These are phyloP conservation scores for Ambastaia sidthimunki DNA, from an alignment of 2,797 vertebrate species.

Conservation along the genomic window DNA sequence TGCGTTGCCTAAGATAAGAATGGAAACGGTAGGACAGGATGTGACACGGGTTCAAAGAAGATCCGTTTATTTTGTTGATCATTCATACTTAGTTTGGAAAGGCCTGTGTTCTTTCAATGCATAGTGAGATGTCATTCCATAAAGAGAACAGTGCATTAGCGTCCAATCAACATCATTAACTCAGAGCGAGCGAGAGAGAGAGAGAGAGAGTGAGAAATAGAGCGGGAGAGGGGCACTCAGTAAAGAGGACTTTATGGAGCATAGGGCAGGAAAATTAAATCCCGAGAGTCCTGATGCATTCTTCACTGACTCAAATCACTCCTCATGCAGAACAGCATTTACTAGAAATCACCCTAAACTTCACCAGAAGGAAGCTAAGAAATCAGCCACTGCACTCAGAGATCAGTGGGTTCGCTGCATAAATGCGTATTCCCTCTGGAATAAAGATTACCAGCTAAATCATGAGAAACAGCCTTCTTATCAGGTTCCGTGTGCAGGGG, in stretches of 20 bases:
- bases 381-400: conserved; percentile 23
- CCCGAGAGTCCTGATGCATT: conserved; percentile 32
- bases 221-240: conserved; percentile 1
- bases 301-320: conserved; percentile 14
- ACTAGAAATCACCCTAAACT: conserved; percentile 27
- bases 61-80: neutral
- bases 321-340: conserved; percentile 19
- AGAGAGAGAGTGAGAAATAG: neutral
- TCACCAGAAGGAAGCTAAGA: neutral
- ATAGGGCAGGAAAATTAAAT: conserved; percentile 47
- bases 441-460: neutral
- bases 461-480: neutral
- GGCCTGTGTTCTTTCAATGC: conserved; percentile 10
- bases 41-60: neutral
- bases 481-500: neutral
- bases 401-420: neutral
- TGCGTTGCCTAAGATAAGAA: neutral
- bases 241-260: conserved; percentile 7
- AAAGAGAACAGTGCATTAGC: conserved; percentile 26
- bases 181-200: neutral
- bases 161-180: conserved; percentile 41
- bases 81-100: conserved; percentile 10
- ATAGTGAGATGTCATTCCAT: conserved; percentile 21
- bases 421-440: neutral
- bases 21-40: neutral